Base-by-base conservation (phyloP, 53 echinoderm and acorn worm genomes). In the Antedon mediterranea region DNA sequence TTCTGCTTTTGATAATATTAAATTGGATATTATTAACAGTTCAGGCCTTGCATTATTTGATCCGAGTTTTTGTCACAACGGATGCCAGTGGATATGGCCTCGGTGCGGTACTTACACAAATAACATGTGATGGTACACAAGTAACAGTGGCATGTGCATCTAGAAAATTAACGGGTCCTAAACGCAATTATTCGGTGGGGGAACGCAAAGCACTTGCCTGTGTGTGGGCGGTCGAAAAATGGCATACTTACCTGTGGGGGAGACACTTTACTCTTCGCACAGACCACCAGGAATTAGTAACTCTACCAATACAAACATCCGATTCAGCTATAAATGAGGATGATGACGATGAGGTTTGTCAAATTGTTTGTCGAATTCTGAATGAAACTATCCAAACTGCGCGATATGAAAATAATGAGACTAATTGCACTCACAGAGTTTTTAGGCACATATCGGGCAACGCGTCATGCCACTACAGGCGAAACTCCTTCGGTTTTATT, bases 191-290 rank as follows among this genome's bases (percentile, higher is more conserved):
- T 32, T 81, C 81, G 15, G 75, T 32, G 28, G 81, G 81, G 26
- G 83, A 83, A 75, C 78, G 76, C 15, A 87, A 87, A 44, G 87
- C 87, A 0, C 34, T 87, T 32, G 81, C 88, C 28, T 84, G 88
- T 27, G 77, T 80, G 30, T 87, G 80, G 82, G 86, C 86, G 0
- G 42, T 75, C 28, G 77, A 86, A 30, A 78, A 78, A 28, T 86
- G 86, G 86, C 75, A 70, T 44, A 86, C 78, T 29, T 86, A 85
- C 81, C 32, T 82, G 29, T 87, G 83, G 87, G 86, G 82, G 29
- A 82, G 78, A 74, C 82, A 82, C 34, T 82, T 86, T 43, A 77
- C 74, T 13, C 73, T 87, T 33, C 77, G 86, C 29, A 86, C 82
- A 4, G 78, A 85, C 30, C 85, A 85, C 72, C 75, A 85, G n/a